Conservation (phyloP, 2,113 vertebrate species). For the Charadrius vociferus region DNA sequence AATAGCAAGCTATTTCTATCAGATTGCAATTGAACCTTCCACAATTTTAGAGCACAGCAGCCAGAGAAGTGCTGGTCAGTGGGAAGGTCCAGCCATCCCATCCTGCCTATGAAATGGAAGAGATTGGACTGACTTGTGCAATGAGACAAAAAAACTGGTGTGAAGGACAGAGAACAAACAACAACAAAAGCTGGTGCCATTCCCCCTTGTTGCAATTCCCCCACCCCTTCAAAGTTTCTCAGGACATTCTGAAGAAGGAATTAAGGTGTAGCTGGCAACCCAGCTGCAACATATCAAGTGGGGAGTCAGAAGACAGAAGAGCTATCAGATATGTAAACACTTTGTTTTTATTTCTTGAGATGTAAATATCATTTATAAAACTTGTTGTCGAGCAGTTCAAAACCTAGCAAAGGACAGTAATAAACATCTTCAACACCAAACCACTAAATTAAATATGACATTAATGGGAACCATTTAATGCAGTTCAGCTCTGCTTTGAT, state of each 20-base stretch:
- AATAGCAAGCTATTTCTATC: background rate
- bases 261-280: background rate
- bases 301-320: background rate
- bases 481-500: slow-evolving; percentile 59
- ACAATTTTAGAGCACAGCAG: background rate
- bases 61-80: background rate
- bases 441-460: slow-evolving; percentile 72
- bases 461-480: slow-evolving; percentile 66
- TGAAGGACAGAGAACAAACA: background rate
- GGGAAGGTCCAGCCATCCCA: background rate
- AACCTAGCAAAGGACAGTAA: slow-evolving; percentile 43
- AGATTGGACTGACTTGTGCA: background rate
- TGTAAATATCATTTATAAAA: slow-evolving; percentile 50
- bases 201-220: background rate
- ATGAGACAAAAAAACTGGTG: background rate
- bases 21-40: background rate
- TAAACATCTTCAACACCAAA: slow-evolving; percentile 47
- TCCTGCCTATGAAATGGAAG: fast-evolving
- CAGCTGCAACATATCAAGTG: background rate
- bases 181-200: background rate
- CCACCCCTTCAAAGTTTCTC: background rate
- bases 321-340: background rate
- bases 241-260: background rate
- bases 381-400: slow-evolving; percentile 4
- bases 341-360: slow-evolving; percentile 25